Base-by-base conservation (phyloP, 2,888 invertebrate species). In the Coenonympha glycerion region DNA sequence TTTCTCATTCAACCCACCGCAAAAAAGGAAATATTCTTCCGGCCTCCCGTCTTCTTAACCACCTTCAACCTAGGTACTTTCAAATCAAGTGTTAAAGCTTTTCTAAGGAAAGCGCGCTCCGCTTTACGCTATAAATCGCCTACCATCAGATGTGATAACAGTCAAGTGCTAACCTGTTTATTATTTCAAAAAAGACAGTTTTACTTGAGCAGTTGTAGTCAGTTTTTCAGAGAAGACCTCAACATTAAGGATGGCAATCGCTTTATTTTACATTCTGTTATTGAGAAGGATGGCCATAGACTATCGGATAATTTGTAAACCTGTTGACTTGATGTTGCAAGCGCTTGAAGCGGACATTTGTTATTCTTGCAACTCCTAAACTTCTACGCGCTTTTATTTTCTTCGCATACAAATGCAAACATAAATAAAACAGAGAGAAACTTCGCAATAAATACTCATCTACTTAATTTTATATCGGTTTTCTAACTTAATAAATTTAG, bases 211-310 rank as follows among this genome's bases (percentile, higher is more conserved):
- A 8, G n/a, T 26, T 39, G 22, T 28, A 19, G n/a, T 9, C 49
- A 52, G 49, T 33, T 46, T 40, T 30, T 57, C 62, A 55, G 65
- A 61, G 59, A 56, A 55, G 56, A 59, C 64, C 57, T 56, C 45
- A 53, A 57, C 56, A 55, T 47, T 61, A 45, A 44, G 26, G 39
- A 49, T 30, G 33, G 26, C 41, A 19, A 46, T 50, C 37, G 63
- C 62, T 66, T 70, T 68, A 61, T 69, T 68, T 70, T 65, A 68
- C 62, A 64, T 58, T 56, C 66, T 57, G 63, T 68, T 66, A 64
- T 53, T 51, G 54, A 54, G 56, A 56, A 52, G 50, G 56, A 65
- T 57, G 59, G 54, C 59, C 64, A 60, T 60, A 63, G 55, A 56
- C 60, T 59, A 60, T 61, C 59, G 59, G 56, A 63, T 63, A 62